A percentile compares a stretch with the other conserved stretches of the same genome.
Evolutionary conservation across 2,797 vertebrate genomes (phyloP).

Genomic region (Thalassophryne amazonica): DNA sequence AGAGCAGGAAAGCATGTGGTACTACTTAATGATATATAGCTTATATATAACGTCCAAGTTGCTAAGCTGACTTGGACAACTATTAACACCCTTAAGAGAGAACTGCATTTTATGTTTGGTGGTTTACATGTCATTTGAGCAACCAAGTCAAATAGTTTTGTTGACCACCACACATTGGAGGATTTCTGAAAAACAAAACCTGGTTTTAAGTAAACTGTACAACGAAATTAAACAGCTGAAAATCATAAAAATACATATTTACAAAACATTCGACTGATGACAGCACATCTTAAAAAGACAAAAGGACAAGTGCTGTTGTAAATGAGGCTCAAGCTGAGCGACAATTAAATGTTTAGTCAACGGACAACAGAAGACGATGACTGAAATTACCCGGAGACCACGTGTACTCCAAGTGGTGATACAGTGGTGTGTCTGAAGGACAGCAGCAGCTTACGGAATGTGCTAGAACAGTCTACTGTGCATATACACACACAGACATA

Average conservation of each 20-base stretch:
- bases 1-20: constrained; percentile 50
- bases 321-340: constrained; percentile 52
- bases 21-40: constrained; percentile 59
- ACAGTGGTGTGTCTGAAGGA: constrained; percentile 48
- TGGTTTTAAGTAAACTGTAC: constrained; percentile 67
- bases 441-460: constrained; percentile 81
- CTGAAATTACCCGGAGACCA: constrained; percentile 45
- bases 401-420: constrained; percentile 38
- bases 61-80: constrained; percentile 59
- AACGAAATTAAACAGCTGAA: constrained; percentile 52
- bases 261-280: constrained; percentile 64
- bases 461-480: constrained; percentile 72
- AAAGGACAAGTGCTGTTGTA: constrained; percentile 48
- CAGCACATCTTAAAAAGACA: constrained; percentile 63
- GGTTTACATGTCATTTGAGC: constrained; percentile 48
- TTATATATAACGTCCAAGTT: constrained; percentile 59
- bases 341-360: constrained; percentile 40
- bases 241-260: constrained; percentile 61
- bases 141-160: constrained; percentile 52
- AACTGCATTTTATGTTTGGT: constrained; percentile 59
- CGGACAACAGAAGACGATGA: constrained; percentile 27
- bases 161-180: constrained; percentile 49
- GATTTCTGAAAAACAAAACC: constrained; percentile 40
- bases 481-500: constrained; percentile 22
- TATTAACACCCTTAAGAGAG: constrained; percentile 59